Percentiles rank a stretch among this genome's conserved stretches.
Evolutionary conservation across 2,888 invertebrate species (phyloP).

Genomic region (Tiliacea aurago): DNA sequence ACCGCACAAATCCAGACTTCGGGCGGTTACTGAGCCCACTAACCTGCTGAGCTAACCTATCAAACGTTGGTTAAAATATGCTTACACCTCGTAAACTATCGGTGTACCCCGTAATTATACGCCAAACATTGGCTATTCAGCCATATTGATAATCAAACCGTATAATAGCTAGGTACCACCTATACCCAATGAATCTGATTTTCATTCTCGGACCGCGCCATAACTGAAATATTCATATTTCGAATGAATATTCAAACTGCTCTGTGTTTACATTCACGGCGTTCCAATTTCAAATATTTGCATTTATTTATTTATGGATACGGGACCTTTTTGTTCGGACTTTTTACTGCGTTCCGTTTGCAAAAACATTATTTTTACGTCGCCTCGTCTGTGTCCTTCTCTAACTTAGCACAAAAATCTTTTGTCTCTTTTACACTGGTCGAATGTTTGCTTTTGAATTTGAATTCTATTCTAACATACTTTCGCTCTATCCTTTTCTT

Average conservation of each 20-base stretch:
- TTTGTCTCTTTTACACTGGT: slow-evolving; percentile 47
- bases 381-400: slow-evolving; percentile 25
- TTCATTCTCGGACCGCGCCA: slow-evolving; percentile 78
- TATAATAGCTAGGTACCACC: slow-evolving; percentile 43
- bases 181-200: slow-evolving; percentile 86
- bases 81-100: background rate
- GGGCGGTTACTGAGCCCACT: no score
- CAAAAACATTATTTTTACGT: slow-evolving; percentile 52
- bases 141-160: slow-evolving; percentile 31
- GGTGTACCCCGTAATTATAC: background rate
- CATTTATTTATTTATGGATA: slow-evolving; percentile 89
- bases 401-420: slow-evolving; percentile 29
- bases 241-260: slow-evolving; percentile 89
- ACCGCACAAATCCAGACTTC: no score
- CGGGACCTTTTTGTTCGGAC: slow-evolving; percentile 79
- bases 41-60: no score
- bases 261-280: slow-evolving; percentile 89
- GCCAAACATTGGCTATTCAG: background rate
- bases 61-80: no score
- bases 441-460: slow-evolving; percentile 43
- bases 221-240: slow-evolving; percentile 89
- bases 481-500: slow-evolving; percentile 31
- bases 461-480: slow-evolving; percentile 21
- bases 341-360: slow-evolving; percentile 76
- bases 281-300: slow-evolving; percentile 90